phyloP scores from a whole-genome alignment of 2,888 invertebrate species.

The Noctua fimbriata region DNA sequence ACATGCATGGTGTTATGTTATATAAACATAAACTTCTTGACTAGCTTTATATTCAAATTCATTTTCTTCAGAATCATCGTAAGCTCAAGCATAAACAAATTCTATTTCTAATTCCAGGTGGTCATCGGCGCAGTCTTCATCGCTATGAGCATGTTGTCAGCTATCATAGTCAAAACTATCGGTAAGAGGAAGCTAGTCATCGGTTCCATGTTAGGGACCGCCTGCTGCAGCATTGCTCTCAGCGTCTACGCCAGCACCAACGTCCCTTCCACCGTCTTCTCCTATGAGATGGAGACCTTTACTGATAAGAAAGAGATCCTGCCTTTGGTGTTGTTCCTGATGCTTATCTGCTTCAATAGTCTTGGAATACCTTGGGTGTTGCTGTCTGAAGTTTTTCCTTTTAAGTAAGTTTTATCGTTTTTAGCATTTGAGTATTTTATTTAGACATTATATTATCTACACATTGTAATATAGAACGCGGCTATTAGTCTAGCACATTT shows the following conservation, averaged over 20 bases:
- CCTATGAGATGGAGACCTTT: slow-evolving; percentile 82
- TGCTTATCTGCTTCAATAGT: slow-evolving; percentile 81
- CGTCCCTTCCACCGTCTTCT: slow-evolving; percentile 78
- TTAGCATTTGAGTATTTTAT: neutral
- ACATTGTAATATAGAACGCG: neutral
- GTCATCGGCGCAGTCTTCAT: slow-evolving; percentile 81
- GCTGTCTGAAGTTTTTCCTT: slow-evolving; percentile 90
- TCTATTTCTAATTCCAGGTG: slow-evolving; percentile 76
- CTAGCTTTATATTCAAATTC: neutral
- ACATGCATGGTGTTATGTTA: too few species aligned
- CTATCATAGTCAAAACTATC: slow-evolving; percentile 79
- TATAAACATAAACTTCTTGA: neutral
- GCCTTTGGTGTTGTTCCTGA: slow-evolving; percentile 83
- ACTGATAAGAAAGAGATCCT: slow-evolving; percentile 81
- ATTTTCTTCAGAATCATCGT: neutral
- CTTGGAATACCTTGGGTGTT: slow-evolving; percentile 90
- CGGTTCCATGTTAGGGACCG: slow-evolving; percentile 78
- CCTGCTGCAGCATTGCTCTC: slow-evolving; percentile 78
- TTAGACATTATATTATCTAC: neutral
- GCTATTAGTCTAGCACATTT: neutral
- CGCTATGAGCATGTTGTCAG: slow-evolving; percentile 81
- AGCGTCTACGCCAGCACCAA: slow-evolving; percentile 79
- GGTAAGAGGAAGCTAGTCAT: slow-evolving; percentile 85
- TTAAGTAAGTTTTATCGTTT: slow-evolving; percentile 81
- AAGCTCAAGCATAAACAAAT: neutral